A percentile compares a stretch with the other conserved stretches of the same genome.
Evolutionary conservation across 2,888 invertebrate genomes (phyloP).

Genomic region (Xiphydria camelus): DNA sequence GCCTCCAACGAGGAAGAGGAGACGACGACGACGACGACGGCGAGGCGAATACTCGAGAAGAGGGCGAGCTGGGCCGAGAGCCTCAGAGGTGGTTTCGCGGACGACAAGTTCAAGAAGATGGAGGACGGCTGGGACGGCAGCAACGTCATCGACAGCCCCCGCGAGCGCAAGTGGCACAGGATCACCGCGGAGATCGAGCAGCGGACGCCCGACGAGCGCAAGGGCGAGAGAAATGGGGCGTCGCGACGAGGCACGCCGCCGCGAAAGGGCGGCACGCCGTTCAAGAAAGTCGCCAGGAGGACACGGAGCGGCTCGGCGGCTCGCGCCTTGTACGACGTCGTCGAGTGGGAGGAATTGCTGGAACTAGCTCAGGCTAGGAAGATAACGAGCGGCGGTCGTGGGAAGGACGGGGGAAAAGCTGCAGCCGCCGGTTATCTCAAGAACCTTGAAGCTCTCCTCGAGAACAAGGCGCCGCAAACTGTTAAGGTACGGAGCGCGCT

Average conservation of each 20-base stretch:
- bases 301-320: slow-evolving; percentile 7
- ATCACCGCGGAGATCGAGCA: slow-evolving; percentile 47
- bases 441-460: slow-evolving; percentile 43
- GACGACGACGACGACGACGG: slow-evolving; percentile 9
- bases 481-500: slow-evolving; percentile 33
- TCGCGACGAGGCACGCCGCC: slow-evolving; percentile 29
- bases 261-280: slow-evolving; percentile 53
- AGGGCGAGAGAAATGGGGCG: slow-evolving; percentile 6
- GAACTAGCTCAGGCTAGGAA: slow-evolving; percentile 64
- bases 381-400: slow-evolving; percentile 43
- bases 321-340: slow-evolving; percentile 36
- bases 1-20: background rate
- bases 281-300: slow-evolving; percentile 21
- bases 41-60: slow-evolving; percentile 19
- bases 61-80: slow-evolving; percentile 48
- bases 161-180: slow-evolving; percentile 47
- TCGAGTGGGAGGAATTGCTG: slow-evolving; percentile 63
- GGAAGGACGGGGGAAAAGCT: too few species aligned
- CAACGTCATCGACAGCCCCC: slow-evolving; percentile 40
- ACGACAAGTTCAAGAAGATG: slow-evolving; percentile 43
- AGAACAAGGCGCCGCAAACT: slow-evolving; percentile 37
- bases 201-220: too few species aligned
- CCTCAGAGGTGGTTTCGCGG: slow-evolving; percentile 32
- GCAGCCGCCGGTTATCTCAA: slow-evolving; percentile 39
- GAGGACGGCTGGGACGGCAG: slow-evolving; percentile 50